A percentile compares a stretch with the other conserved stretches of the same genome.
Conservation (phyloP, 2,113 vertebrate species). For the Melozone crissalis region DNA sequence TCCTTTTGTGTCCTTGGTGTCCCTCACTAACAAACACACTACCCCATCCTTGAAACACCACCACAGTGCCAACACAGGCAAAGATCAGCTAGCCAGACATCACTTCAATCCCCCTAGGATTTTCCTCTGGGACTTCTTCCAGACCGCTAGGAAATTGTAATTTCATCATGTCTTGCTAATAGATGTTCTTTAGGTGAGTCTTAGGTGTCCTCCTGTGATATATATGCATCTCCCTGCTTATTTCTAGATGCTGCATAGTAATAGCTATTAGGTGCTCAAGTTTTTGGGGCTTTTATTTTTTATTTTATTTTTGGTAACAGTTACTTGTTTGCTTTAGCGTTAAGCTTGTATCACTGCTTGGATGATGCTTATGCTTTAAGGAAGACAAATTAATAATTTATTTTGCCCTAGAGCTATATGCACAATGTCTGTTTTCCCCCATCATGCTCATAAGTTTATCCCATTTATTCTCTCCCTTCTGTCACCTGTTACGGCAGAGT, state of each 20-base stretch:
- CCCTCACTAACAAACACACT: neutral
- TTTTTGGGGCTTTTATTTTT: neutral
- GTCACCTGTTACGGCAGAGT: fast-evolving
- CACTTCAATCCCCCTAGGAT: neutral
- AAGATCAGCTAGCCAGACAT: neutral
- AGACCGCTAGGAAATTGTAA: neutral
- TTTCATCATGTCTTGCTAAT: neutral
- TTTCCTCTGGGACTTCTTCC: neutral
- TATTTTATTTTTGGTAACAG: neutral
- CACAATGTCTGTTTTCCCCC: neutral
- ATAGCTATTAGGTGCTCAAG: neutral
- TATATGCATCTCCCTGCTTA: neutral
- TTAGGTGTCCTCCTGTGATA: neutral
- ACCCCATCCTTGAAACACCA: neutral
- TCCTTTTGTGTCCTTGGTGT: neutral
- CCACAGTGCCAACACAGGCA: neutral
- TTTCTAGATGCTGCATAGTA: neutral
- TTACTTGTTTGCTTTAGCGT: neutral
- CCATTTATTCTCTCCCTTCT: neutral
- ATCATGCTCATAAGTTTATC: no score
- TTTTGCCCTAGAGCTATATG: neutral
- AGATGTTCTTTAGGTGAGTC: neutral
- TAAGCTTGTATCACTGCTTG: neutral
- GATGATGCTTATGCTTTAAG: neutral
- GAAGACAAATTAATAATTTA: neutral